A percentile compares a stretch with the other conserved stretches of the same genome.
Evolutionary conservation across 2,888 invertebrate genomes (phyloP).

Genomic region (Drosophila subquinaria): DNA sequence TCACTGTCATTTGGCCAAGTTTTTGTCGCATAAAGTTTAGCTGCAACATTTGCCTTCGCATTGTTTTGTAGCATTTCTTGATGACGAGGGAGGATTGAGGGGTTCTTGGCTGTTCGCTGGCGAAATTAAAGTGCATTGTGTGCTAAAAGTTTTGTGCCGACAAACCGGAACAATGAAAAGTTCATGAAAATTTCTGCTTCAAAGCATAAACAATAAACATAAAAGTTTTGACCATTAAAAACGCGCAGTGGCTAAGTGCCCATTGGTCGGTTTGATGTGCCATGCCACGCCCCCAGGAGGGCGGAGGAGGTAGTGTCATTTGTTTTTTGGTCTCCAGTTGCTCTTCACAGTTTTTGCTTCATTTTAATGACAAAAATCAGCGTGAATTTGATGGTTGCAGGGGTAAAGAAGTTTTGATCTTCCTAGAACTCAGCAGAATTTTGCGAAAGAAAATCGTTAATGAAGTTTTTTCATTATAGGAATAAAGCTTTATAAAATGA

Average conservation of each 20-base stretch:
- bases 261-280: conserved; percentile 48
- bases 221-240: conserved; percentile 80
- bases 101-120: neutral
- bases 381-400: conserved; percentile 71
- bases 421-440: conserved; percentile 18
- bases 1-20: conserved; percentile 76
- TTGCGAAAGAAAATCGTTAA: conserved; percentile 26
- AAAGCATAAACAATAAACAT: conserved; percentile 82
- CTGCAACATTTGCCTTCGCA: conserved; percentile 77
- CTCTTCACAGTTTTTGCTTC: conserved; percentile 58
- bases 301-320: conserved; percentile 38
- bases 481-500: neutral
- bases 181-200: conserved; percentile 80
- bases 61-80: conserved; percentile 66
- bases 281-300: neutral
- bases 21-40: conserved; percentile 78
- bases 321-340: conserved; percentile 57
- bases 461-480: conserved; percentile 28
- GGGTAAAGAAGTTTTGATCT: conserved; percentile 49
- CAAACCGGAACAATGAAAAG: conserved; percentile 82
- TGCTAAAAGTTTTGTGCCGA: conserved; percentile 71
- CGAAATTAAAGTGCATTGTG: conserved; percentile 80
- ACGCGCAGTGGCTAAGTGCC: conserved; percentile 71
- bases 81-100: neutral
- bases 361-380: conserved; percentile 78